Evolutionary conservation across 2,113 vertebrate genomes (phyloP), one percentile per base, ranked within the genome.

Genomic region (Tachuris rubrigastra): DNA sequence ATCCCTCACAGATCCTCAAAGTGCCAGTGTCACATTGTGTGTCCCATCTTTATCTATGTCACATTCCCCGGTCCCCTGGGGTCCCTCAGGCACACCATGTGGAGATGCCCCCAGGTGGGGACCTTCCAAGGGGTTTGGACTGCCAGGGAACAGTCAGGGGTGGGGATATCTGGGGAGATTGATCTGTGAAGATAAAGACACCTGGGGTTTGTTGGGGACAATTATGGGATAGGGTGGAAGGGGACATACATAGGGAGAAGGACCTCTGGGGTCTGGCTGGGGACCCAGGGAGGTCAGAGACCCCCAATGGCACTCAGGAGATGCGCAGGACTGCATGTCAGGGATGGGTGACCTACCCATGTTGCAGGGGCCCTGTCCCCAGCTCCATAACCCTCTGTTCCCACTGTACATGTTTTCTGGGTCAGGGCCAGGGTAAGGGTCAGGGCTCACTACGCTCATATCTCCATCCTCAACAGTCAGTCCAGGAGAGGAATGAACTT

Each of bases 301-400:
- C 27, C 4, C 39, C n/a, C 39, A 15, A 19, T 20, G 47, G 24
- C 56, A 47, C 0, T 3, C 74, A 71, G 41, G 30, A 12, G n/a
- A 39, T 47, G 24, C 11, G 15, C 47, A 71, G n/a, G 23, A 10
- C 30, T 78, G 56, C 74, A 41, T 23, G 41, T n/a, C 28, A 46
- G 41, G 39, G 24, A 23, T 30, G 41, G 41, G 15, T 71, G 41
- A 47, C 0, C 0, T 39, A 9, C 15, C 39, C 33, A 7, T 6
- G 28, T 10, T 53, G 47, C n/a, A 39, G 15, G 53, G 47, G 19
- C 15, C 19, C 44, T 4, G 4, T 52, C 14, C 4, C 25, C 53
- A 50, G 25, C 25, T 68, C 53, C 53, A 20, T n/a, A n/a, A 47
- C 8, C 14, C 47, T 55, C 41, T 63, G n/a, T 20, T 62, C 12